These are phyloP conservation scores for Coregonus sp. DNA, from an alignment of 2,797 vertebrate species.

Conservation along the genomic window DNA sequence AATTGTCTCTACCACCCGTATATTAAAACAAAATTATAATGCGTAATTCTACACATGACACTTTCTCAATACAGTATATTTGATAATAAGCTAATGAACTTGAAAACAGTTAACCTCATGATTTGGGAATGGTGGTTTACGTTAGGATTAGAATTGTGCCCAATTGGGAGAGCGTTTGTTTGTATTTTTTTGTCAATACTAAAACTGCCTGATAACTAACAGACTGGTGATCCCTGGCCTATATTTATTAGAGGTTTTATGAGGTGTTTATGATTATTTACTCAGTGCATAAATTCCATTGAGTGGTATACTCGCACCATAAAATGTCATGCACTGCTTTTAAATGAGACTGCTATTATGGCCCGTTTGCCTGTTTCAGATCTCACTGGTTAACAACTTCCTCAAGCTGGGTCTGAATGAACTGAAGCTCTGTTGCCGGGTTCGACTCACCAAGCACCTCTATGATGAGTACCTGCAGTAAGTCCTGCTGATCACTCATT, in stretches of 20 bases:
- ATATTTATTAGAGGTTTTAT: background rate
- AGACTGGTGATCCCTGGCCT: too few relatives aligned
- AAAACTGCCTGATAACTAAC: background rate
- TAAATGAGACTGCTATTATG: background rate
- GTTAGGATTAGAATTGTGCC: too few relatives aligned
- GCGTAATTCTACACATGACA: too few relatives aligned
- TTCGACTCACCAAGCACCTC: slow-evolving; percentile 82
- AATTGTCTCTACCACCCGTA: background rate
- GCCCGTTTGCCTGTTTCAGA: slow-evolving; percentile 66
- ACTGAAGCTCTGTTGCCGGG: slow-evolving; percentile 84
- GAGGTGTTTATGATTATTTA: background rate
- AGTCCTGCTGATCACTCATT: slow-evolving; percentile 52
- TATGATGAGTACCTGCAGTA: slow-evolving; percentile 87
- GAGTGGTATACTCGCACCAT: background rate
- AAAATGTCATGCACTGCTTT: background rate
- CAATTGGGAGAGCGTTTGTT: background rate
- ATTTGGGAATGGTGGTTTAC: background rate
- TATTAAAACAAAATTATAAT: background rate
- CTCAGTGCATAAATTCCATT: too few relatives aligned
- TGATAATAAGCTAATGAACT: too few relatives aligned
- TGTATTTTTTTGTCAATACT: background rate
- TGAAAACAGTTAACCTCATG: background rate
- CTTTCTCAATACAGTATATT: too few relatives aligned
- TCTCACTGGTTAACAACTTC: slow-evolving; percentile 86
- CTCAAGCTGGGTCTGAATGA: slow-evolving; percentile 86